Evolutionary conservation across 2,797 vertebrate genomes (phyloP).

Genomic region (Brachyrhaphis roseni): DNA sequence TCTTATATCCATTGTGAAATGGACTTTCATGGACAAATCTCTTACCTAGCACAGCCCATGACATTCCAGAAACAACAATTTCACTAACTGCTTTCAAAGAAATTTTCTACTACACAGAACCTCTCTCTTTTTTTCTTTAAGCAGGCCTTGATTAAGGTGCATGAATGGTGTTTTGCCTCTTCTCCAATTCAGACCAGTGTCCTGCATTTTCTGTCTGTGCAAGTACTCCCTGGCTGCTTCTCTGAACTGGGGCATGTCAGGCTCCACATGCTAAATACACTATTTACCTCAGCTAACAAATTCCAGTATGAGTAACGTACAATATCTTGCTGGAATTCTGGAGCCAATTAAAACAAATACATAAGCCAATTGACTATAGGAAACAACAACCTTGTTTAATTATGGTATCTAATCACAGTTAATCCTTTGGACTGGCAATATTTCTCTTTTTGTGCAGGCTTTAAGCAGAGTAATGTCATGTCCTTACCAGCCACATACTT

Average conservation of each 20-base stretch:
- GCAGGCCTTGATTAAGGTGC: neutral
- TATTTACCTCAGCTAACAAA: neutral
- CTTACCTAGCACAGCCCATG: neutral
- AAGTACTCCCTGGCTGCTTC: neutral
- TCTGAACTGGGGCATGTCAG: neutral
- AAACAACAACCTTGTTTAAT: neutral
- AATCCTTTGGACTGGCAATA: slow-evolving; percentile 6
- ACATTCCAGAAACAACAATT: neutral
- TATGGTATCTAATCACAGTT: slow-evolving; percentile 1
- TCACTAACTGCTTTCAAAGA: neutral
- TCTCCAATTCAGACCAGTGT: neutral
- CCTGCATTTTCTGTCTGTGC: neutral
- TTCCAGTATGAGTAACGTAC: neutral
- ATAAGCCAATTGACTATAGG: neutral
- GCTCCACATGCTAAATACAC: neutral
- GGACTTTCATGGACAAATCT: neutral
- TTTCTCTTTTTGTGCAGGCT: neutral
- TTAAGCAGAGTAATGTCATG: slow-evolving; percentile 14
- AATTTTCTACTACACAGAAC: neutral
- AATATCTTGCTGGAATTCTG: neutral
- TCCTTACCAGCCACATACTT: neutral
- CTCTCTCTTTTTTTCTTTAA: neutral
- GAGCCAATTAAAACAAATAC: neutral
- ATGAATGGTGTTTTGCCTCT: neutral
- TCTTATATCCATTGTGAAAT: neutral